Conservation (phyloP, 2,888 invertebrate species). For the Mythimna ferrago region DNA sequence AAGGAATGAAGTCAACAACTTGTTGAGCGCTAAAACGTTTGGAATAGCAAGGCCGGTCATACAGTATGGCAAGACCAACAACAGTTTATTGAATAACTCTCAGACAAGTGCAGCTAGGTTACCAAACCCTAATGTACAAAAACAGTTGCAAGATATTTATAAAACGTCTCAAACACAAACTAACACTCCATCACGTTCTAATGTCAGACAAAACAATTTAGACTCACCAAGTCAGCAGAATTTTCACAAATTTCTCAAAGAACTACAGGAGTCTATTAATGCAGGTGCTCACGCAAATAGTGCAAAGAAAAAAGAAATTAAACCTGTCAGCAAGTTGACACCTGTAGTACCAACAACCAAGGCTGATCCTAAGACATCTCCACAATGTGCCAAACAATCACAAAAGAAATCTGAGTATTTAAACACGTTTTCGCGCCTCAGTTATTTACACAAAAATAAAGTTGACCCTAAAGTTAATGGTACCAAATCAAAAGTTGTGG, state of each 20-base stretch:
- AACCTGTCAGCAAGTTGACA: slow-evolving; percentile 62
- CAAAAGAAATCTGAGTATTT: slow-evolving; percentile 78
- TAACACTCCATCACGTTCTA: not conserved
- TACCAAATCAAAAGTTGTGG: slow-evolving; percentile 62
- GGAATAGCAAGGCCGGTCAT: slow-evolving; percentile 60
- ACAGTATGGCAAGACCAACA: slow-evolving; percentile 54
- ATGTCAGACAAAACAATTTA: slow-evolving; percentile 18
- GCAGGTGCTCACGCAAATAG: slow-evolving; percentile 59
- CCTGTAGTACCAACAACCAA: slow-evolving; percentile 64
- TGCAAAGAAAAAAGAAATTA: slow-evolving; percentile 63
- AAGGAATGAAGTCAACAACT: slow-evolving; percentile 64
- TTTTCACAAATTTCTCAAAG: slow-evolving; percentile 77
- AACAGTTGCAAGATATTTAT: slow-evolving; percentile 14
- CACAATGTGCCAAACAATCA: slow-evolving; percentile 77
- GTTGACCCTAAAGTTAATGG: slow-evolving; percentile 68
- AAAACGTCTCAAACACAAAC: slow-evolving; percentile 4
- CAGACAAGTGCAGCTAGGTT: slow-evolving; percentile 18
- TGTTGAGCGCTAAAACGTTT: slow-evolving; percentile 53
- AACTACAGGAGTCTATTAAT: slow-evolving; percentile 76
- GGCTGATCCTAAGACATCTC: slow-evolving; percentile 62
- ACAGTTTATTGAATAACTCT: slow-evolving; percentile 29
- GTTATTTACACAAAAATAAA: slow-evolving; percentile 85
- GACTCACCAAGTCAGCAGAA: slow-evolving; percentile 60
- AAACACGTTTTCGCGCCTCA: slow-evolving; percentile 85
- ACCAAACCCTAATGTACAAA: slow-evolving; percentile 26